Evolutionary conservation across 2,113 vertebrate genomes (phyloP), one percentile per base, ranked within the genome.

Genomic region (Podilymbus podiceps): DNA sequence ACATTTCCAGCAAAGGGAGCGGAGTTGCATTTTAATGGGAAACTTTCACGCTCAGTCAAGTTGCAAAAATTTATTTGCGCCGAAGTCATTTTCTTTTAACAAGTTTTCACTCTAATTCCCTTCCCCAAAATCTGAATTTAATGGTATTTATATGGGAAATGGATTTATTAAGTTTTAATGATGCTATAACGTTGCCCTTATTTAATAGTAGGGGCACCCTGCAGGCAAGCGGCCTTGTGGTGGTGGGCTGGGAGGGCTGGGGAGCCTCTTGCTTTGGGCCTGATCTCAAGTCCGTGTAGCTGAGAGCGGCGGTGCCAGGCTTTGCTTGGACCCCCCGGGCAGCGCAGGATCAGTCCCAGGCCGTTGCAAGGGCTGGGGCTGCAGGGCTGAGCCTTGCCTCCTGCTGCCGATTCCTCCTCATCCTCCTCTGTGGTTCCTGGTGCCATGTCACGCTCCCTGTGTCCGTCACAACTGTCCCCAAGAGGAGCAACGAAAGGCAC

Each of bases 161-260:
- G 90, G 90, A 96, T 97, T 95, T 96, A 96, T 96, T 95, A 97
- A 88, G 93, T 88, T 95, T 95, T 96, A 97, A 97, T 96, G 95
- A 90, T 30, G 96, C 94, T 40, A 77, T 95, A 97, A 96, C 50
- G 0, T 42, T 66, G 55, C 71, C 66, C 53, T 78, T 91, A 76
- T 79, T 95, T 89, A 82, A 93, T 69, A 58, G 84, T 19, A 33
- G 89, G 90, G 82, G 79, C 38, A 35, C n/a, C 46, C 85, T 52
- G 95, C 74, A 33, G 95, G 88, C 76, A 16, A 47, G 72, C 9
- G 6, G 86, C 55, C 20, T 0, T 5, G 78, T 40, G 53, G 60
- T 55, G 78, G 72, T 88, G 92, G 93, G 76, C 72, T 84, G 88
- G 69, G 27, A 38, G 68, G 66, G 52, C 78, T 60, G 72, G 5